Evolutionary conservation across 2,888 invertebrate genomes (phyloP).

Genomic region (Podabrus alpinus): DNA sequence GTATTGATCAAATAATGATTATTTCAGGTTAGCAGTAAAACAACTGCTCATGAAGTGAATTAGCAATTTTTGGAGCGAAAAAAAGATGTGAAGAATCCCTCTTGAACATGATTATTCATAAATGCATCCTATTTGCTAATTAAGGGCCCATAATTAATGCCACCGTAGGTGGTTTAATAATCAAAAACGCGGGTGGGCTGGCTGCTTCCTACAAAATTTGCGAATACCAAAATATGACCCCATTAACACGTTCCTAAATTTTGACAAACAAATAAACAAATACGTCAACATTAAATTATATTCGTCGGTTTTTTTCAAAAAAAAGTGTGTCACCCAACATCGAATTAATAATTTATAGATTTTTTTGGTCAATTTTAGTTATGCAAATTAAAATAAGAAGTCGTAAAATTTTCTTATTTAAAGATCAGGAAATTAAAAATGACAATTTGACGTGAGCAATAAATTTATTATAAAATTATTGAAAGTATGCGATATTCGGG

Average conservation of each 20-base stretch:
- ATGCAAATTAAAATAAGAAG: not conserved
- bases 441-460: slow-evolving; percentile 1
- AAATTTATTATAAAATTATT: not conserved
- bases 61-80: not conserved
- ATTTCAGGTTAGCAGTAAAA: no score
- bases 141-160: not conserved
- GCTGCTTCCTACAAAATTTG: not conserved
- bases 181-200: not conserved
- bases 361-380: not conserved
- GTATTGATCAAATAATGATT: not conserved
- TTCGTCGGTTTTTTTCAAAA: not conserved
- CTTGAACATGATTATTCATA: not conserved
- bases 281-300: not conserved
- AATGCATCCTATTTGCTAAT: not conserved
- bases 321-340: not conserved
- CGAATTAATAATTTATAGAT: not conserved
- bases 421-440: not conserved
- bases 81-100: not conserved
- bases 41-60: no score
- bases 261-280: not conserved
- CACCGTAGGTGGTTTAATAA: not conserved
- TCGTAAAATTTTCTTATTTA: slow-evolving; percentile 1
- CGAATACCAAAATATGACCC: not conserved
- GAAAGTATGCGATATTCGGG: not conserved
- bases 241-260: not conserved